Percentiles rank a stretch among this genome's conserved stretches.
These are phyloP conservation scores for Distichodus sexfasciatus DNA, from an alignment of 2,797 vertebrate species.

Conservation along the genomic window DNA sequence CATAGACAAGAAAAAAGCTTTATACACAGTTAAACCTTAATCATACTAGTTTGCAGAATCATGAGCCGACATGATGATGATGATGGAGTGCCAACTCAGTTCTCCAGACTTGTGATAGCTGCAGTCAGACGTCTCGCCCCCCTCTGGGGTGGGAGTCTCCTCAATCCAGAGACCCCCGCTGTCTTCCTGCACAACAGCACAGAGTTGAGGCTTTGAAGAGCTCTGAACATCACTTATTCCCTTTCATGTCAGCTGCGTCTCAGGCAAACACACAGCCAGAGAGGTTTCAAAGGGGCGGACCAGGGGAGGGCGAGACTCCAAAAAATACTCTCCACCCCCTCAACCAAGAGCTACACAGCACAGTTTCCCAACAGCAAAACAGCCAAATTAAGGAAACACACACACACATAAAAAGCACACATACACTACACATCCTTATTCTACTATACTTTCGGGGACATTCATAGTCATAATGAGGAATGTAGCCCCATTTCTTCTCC, in stretches of 20 bases:
- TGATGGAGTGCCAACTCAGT: slow-evolving; percentile 1
- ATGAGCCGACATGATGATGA: no score
- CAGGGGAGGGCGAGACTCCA: slow-evolving; percentile 53
- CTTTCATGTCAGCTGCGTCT: slow-evolving; percentile 72
- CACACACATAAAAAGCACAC: background rate
- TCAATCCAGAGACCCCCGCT: slow-evolving; percentile 13
- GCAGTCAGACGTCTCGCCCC: no score
- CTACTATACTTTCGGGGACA: background rate
- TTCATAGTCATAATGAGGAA: no score
- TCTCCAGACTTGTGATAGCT: background rate
- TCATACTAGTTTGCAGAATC: no score
- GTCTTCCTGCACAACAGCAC: slow-evolving; percentile 4
- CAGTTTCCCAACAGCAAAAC: slow-evolving; percentile 22
- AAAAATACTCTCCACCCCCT: background rate
- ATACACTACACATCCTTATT: background rate
- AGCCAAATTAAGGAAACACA: background rate
- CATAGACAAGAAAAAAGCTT: no score
- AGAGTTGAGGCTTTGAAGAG: slow-evolving; percentile 33
- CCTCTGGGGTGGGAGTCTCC: slow-evolving; percentile 14
- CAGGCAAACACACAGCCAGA: slow-evolving; percentile 64
- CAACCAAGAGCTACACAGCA: slow-evolving; percentile 24
- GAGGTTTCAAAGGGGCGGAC: slow-evolving; percentile 56
- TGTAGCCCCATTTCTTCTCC: no score
- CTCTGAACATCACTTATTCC: slow-evolving; percentile 64
- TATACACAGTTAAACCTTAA: no score